Conservation (phyloP, 2,113 vertebrate species). For the Bagarius yarrelli region DNA sequence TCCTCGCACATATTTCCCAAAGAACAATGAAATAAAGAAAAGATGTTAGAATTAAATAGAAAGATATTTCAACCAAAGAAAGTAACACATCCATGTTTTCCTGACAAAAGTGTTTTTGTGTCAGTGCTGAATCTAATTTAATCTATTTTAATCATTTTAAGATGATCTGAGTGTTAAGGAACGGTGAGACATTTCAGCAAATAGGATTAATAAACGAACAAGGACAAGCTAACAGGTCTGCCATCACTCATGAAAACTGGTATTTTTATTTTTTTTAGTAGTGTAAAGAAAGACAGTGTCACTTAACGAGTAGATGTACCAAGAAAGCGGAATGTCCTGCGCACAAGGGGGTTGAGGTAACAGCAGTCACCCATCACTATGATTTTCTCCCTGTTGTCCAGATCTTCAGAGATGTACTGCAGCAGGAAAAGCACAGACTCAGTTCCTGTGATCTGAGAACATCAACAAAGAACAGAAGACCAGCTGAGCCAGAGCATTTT, state of each 20-base stretch:
- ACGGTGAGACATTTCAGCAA: slow-evolving; percentile 13
- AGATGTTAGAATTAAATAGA: no score
- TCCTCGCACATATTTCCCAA: not conserved
- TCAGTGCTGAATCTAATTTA: not conserved
- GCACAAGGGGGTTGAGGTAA: slow-evolving; percentile 84
- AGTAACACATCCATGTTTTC: no score
- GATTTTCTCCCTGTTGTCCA: slow-evolving; percentile 77
- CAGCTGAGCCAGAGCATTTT: not conserved
- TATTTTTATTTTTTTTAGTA: not conserved
- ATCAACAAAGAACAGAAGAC: slow-evolving; percentile 7
- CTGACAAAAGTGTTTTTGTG: not conserved
- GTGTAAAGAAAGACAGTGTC: not conserved
- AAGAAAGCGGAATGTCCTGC: slow-evolving; percentile 84
- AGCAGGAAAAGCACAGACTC: slow-evolving; percentile 51
- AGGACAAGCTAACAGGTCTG: not conserved
- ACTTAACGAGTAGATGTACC: slow-evolving; percentile 64
- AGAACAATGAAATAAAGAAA: not conserved
- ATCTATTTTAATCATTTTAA: no score
- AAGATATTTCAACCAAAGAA: no score
- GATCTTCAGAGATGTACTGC: slow-evolving; percentile 53
- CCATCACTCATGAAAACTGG: not conserved
- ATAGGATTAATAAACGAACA: slow-evolving; percentile 25
- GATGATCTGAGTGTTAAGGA: not conserved
- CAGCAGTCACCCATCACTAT: slow-evolving; percentile 87
- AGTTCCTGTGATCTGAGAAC: slow-evolving; percentile 44